Conservation (phyloP, 1,140 invertebrate species). For the Hirudo medicinalis region DNA sequence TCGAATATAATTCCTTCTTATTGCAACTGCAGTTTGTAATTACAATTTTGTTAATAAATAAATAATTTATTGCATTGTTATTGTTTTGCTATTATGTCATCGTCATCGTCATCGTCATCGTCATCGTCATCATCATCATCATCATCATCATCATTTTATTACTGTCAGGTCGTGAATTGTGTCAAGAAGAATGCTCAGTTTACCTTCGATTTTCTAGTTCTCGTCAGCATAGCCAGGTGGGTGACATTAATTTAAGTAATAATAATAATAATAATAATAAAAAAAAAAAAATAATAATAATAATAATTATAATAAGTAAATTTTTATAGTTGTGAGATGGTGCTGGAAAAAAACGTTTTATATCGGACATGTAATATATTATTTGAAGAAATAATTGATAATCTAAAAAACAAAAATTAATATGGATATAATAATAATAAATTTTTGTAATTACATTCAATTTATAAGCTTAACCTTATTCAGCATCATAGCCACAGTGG, state of each 20-base stretch:
- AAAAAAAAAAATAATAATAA: too few species aligned
- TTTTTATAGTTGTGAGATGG: too few species aligned
- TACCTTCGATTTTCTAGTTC: conserved; percentile 2
- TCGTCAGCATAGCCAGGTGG: background rate
- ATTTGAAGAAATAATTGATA: too few species aligned
- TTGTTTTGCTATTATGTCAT: too few species aligned
- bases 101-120: background rate
- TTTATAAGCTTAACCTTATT: background rate
- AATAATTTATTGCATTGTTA: background rate
- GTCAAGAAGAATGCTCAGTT: conserved; percentile 5
- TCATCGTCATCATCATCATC: background rate
- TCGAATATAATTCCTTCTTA: too few species aligned
- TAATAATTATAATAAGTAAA: too few species aligned
- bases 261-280: too few species aligned
- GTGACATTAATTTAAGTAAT: background rate
- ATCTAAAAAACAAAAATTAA: too few species aligned
- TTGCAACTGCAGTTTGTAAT: too few species aligned
- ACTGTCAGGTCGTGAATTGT: background rate
- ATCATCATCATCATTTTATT: background rate
- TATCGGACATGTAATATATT: too few species aligned
- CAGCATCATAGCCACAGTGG: conserved; percentile 2
- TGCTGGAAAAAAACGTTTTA: too few species aligned
- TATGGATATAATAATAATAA: background rate
- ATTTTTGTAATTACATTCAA: background rate
- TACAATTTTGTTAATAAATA: too few species aligned